phyloP scores from a whole-genome alignment of 2,888 invertebrate genomes.

The Gonocerus acuteangulatus region DNA sequence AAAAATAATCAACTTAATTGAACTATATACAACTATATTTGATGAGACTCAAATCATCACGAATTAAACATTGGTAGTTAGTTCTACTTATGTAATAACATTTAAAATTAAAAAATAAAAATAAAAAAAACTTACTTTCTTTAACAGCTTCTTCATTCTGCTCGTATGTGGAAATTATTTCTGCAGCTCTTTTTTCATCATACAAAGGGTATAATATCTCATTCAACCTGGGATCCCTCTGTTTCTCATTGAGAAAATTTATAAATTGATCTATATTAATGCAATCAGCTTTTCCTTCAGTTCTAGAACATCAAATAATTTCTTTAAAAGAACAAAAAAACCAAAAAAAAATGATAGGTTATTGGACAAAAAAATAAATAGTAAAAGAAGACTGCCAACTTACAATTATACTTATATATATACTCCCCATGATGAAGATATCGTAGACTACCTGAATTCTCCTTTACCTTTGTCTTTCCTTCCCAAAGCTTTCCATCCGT shows the following conservation, averaged over 20 bases:
- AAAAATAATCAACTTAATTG: too few species aligned
- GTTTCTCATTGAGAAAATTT: slow-evolving; percentile 91
- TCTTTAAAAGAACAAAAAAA: too few species aligned
- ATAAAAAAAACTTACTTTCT: slow-evolving; percentile 66
- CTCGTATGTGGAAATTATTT: slow-evolving; percentile 92
- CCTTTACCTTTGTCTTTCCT: too few species aligned
- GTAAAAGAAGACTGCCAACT: not conserved
- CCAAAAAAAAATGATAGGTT: not conserved
- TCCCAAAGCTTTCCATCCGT: too few species aligned
- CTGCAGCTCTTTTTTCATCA: slow-evolving; percentile 83
- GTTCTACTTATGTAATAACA: too few species aligned
- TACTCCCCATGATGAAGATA: too few species aligned
- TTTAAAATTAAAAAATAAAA: too few species aligned
- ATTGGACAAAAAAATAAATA: not conserved
- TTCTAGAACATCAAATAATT: slow-evolving; percentile 51
- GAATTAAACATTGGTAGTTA: too few species aligned
- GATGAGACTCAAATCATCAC: too few species aligned
- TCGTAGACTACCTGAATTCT: too few species aligned
- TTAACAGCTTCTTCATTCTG: slow-evolving; percentile 65
- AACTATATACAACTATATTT: too few species aligned
- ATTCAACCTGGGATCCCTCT: slow-evolving; percentile 94
- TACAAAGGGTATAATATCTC: slow-evolving; percentile 97
- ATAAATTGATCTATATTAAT: slow-evolving; percentile 82
- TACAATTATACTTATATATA: not conserved
- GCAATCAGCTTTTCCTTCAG: slow-evolving; percentile 80